Evolutionary conservation across 2,888 invertebrate genomes (phyloP).

Genomic region (Conus canariensis): DNA sequence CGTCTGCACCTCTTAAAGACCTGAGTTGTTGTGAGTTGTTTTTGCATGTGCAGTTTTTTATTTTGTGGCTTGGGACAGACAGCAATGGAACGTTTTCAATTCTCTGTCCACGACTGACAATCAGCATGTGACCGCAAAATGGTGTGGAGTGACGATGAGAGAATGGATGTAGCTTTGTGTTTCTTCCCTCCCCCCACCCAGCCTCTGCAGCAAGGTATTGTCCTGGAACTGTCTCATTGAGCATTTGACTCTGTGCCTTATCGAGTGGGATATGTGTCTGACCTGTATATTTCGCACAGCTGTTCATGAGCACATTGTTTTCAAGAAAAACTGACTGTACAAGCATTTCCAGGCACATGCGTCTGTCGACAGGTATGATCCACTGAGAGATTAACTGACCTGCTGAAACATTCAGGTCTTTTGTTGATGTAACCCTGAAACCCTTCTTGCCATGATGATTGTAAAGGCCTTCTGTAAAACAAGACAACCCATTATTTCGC

Average conservation of each 20-base stretch:
- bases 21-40: neutral
- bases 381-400: no score
- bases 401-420: no score
- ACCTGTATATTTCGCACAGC: neutral
- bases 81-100: neutral
- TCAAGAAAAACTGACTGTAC: neutral
- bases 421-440: no score
- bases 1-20: neutral
- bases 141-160: neutral
- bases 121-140: neutral
- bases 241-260: constrained; percentile 8
- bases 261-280: neutral
- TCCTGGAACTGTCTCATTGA: neutral
- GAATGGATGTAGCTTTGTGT: neutral
- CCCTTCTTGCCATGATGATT: no score
- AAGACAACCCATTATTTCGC: no score
- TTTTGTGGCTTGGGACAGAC: neutral
- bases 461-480: no score
- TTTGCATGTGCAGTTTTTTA: neutral
- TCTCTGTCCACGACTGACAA: constrained; percentile 21
- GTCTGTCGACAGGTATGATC: no score
- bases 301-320: no score
- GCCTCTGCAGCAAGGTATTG: neutral
- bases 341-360: neutral
- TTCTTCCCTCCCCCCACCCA: neutral